Conservation (phyloP, 1,140 invertebrate genomes). For the Archivesica marissinica region DNA sequence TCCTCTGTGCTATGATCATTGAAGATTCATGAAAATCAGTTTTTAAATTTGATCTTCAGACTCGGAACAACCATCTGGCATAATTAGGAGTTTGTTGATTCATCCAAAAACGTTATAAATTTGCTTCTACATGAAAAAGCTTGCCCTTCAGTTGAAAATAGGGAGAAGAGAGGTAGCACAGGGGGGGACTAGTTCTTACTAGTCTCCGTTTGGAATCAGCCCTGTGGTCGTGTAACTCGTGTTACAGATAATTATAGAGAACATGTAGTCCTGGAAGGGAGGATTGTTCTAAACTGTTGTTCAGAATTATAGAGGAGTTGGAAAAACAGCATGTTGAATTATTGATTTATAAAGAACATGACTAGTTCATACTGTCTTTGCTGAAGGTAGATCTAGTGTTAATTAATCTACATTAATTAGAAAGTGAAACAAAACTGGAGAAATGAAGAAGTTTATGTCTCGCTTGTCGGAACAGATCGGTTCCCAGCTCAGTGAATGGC, state of each 20-base stretch:
- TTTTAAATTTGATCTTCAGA: no score
- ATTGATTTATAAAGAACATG: neutral
- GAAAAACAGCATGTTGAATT: neutral
- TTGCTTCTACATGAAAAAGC: no score
- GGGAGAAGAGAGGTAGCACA: no score
- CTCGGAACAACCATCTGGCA: no score
- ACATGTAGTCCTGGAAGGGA: neutral
- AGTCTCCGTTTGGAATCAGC: no score
- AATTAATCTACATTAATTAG: neutral
- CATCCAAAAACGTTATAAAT: no score
- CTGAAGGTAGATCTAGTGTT: neutral
- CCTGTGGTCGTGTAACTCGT: no score
- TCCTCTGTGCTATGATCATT: no score
- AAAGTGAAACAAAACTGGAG: neutral
- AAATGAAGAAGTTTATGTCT: constrained; percentile 42
- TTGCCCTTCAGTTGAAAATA: no score
- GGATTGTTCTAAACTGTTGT: neutral
- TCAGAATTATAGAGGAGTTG: neutral
- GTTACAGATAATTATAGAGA: neutral
- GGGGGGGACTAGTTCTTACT: no score
- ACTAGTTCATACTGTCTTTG: neutral
- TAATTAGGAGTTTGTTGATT: no score
- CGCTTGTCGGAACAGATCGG: constrained; percentile 1
- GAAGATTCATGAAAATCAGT: no score
- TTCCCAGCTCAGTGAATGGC: constrained; percentile 32